Conservation (phyloP, 1,140 invertebrate species). For the Xylocopa sonorina region DNA sequence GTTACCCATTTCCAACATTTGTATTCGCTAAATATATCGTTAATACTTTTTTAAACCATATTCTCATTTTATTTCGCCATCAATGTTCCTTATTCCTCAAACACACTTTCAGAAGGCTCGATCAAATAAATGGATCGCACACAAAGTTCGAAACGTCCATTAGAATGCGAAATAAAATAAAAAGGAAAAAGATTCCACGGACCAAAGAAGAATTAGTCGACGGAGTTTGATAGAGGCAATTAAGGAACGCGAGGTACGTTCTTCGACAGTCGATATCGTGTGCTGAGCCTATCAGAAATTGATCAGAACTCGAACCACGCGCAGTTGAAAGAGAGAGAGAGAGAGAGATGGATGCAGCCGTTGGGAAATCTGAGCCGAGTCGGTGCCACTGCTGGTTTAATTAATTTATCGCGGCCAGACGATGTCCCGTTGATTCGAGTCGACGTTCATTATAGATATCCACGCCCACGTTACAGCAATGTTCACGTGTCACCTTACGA, state of each 20-base stretch:
- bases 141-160: too few relatives aligned
- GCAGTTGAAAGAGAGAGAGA: too few relatives aligned
- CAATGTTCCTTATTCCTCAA: too few relatives aligned
- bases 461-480: constrained; percentile 51
- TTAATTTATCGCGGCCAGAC: constrained; percentile 68
- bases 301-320: constrained; percentile 30
- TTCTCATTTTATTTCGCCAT: too few relatives aligned
- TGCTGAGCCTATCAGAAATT: constrained; percentile 36
- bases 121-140: too few relatives aligned
- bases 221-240: neutral
- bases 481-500: constrained; percentile 30
- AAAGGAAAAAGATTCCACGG: too few relatives aligned
- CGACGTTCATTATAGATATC: constrained; percentile 67
- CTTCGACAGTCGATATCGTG: neutral
- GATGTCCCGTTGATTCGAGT: constrained; percentile 65
- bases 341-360: constrained; percentile 1
- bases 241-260: neutral
- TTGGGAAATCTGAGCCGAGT: constrained; percentile 29
- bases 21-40: too few relatives aligned
- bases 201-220: too few relatives aligned
- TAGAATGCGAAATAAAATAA: too few relatives aligned
- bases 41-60: too few relatives aligned
- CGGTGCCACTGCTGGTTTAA: constrained; percentile 50
- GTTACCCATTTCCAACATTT: too few relatives aligned
- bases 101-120: too few relatives aligned